Base-by-base conservation (phyloP, 1,140 invertebrate genomes). In the Nasonia longicornis region DNA sequence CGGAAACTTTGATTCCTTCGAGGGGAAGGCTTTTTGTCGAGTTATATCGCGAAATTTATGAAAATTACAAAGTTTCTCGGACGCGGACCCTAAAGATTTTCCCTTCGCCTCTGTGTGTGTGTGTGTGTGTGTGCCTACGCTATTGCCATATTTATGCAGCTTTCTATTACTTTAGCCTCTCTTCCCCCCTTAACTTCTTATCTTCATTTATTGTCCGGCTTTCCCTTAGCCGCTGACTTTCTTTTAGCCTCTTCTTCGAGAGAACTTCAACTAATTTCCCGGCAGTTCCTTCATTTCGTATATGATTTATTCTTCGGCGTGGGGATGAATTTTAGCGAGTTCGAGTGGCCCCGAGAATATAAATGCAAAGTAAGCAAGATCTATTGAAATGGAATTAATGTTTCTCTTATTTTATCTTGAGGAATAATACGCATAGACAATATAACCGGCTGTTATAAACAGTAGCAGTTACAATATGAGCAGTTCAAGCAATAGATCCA, bases 171-270 rank as follows among this genome's bases (percentile, higher is more conserved):
- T 72, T 45, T 45, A 8, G 38, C 14, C 8, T 22, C 10, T 22
- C 10, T 22, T 11, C 20, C 42, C 42, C 70, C 48, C 35, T 16
- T 63, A 58, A 74, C 22, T 74, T 74, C 72, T 74, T 63, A 74
- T 74, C 45, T 74, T 74, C 72, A 45, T 71, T 71, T 71, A 71
- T 71, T 71, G 45, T 45, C 31, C 35, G 16, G 20, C 22, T 22
- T 22, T 71, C 31, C 16, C n/a, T n/a, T 45, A n/a, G 35, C 70
- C 38, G 31, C 31, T 35, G 3, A 73, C 42, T n/a, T 48, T 22
- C 42, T 45, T 48, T 64, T 26, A 72, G 42, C 22, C 48, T 35
- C 71, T 48, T 14, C 12, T 3, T 29, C 26, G 35, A 71, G 38
- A 20, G 16, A 58, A 10, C 20, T 26, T 66, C 0, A 66, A 26